Conservation (phyloP, 2,113 vertebrate species). For the Gymnocephalus cernua region DNA sequence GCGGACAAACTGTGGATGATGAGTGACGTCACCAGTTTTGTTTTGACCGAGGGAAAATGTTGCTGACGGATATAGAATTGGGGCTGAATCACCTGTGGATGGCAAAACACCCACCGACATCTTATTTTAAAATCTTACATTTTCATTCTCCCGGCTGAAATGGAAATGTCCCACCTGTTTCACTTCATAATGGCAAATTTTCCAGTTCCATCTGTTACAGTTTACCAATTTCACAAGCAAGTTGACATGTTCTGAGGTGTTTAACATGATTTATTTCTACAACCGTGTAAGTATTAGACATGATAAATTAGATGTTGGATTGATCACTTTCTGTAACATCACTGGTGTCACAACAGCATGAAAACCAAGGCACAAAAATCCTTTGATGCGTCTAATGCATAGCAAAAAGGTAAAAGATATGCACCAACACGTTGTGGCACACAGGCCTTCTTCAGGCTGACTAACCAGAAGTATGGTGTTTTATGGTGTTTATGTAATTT, state of each 20-base stretch:
- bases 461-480: background rate
- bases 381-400: no score
- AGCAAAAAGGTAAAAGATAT: no score
- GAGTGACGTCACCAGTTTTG: slow-evolving; percentile 47
- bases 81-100: background rate
- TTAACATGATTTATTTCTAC: background rate
- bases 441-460: no score
- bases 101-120: background rate
- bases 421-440: no score
- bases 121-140: background rate
- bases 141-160: background rate
- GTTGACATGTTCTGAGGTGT: background rate
- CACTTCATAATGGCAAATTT: background rate
- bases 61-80: background rate
- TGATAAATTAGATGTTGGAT: background rate
- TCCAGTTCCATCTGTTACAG: background rate
- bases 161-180: background rate
- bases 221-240: background rate
- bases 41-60: slow-evolving; percentile 41
- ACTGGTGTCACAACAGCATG: no score
- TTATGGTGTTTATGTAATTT: background rate
- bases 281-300: background rate
- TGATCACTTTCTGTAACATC: background rate
- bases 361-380: no score
- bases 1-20: slow-evolving; percentile 12